Evolutionary conservation across 2,113 vertebrate genomes (phyloP), one percentile per base, ranked within the genome.

Genomic region (Synchiropus splendidus): DNA sequence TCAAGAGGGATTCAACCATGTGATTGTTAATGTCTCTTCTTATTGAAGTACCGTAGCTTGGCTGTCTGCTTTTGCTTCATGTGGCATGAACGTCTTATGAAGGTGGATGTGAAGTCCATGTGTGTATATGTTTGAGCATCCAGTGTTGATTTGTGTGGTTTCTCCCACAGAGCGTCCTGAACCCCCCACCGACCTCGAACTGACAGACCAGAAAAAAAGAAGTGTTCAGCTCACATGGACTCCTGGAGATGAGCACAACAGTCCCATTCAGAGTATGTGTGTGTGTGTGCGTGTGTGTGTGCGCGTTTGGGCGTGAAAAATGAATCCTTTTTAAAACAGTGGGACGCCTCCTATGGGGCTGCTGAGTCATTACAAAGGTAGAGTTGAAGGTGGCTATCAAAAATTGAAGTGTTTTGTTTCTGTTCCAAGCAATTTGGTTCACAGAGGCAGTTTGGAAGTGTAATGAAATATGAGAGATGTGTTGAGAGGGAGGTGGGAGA

Each of bases 191-290:
- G 95, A 97, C 78, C 87, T 98, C 51, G 95, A 98, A 77, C 51
- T 98, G 70, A 96, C 94, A 2, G 89, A 87, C 77, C 85, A 80
- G 35, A 85, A 81, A 12, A 86, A 88, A 69, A 89, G 86, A 74
- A 97, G 89, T 6, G 57, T 94, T 52, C 85, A 88, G 42, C 88
- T 98, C 39, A 90, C 94, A 0, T 98, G 95, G 95, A 85, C 80
- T 33, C 92, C 94, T 16, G 94, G 94, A 52, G 83, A 92, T 10
- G 94, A 97, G 43, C 89, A 97, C 61, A 95, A 94, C 74, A 96
- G 90, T 53, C 92, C 89, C 6, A 89, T 92, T 73, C 83, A 80
- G 77, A 89, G 94, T 98, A 89, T 8, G 34, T 45, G 2, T 47
- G 37, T 46, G 9, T 50, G 12, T 36, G 21, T 42, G n/a, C 14